Conservation (phyloP, 1,140 invertebrate species). For the Bombus picipes region DNA sequence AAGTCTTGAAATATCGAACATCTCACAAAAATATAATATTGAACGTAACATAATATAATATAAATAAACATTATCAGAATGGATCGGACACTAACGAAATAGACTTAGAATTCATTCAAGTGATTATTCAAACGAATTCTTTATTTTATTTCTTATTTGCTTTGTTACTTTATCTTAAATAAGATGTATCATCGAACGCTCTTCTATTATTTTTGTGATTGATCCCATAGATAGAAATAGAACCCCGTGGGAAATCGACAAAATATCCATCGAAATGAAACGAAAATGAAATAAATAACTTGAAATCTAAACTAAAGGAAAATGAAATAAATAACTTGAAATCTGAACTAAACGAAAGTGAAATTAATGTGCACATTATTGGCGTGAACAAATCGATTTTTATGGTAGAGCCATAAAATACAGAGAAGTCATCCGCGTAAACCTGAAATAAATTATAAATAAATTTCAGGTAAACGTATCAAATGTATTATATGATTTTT, state of each 20-base stretch:
- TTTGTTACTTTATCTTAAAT: neutral
- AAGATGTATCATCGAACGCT: neutral
- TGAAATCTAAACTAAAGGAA: neutral
- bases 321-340: neutral
- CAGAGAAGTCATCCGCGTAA: no score
- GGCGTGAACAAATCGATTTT: neutral
- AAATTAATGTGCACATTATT: neutral
- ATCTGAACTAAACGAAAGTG: neutral
- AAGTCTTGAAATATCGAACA: slow-evolving; percentile 14
- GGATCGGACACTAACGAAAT: no score
- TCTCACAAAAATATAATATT: neutral
- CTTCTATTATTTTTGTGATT: neutral
- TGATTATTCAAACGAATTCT: no score
- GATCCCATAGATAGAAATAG: neutral
- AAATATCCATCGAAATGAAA: neutral
- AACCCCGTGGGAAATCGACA: neutral
- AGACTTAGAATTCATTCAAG: no score
- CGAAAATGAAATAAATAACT: neutral
- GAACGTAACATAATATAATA: no score
- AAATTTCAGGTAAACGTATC: no score
- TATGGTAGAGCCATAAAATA: no score
- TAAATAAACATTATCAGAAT: neutral
- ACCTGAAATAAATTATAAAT: no score
- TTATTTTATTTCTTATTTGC: neutral
- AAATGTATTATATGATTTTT: no score